Evolutionary conservation across 1,140 invertebrate genomes (phyloP).

Genomic region (Pectinophora gossypiella): DNA sequence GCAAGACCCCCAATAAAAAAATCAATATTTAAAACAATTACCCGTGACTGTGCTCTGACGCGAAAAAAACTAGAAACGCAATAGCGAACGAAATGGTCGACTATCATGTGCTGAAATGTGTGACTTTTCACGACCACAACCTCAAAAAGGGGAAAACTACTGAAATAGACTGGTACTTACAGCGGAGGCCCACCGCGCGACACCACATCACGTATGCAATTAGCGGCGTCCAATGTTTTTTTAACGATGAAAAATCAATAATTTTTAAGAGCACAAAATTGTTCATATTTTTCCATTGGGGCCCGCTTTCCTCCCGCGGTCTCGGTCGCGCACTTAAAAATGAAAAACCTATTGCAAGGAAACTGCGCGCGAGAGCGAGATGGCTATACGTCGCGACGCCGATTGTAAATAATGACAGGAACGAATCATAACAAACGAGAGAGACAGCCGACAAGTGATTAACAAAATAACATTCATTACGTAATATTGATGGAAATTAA

Average conservation of each 20-base stretch:
- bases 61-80: constrained; percentile 18
- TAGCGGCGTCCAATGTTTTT: constrained; percentile 51
- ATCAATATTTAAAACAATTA: constrained; percentile 69
- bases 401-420: constrained; percentile 63
- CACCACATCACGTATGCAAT: constrained; percentile 53
- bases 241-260: constrained; percentile 69
- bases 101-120: constrained; percentile 56
- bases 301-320: constrained; percentile 44
- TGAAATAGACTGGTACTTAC: constrained; percentile 51
- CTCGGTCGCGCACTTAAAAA: constrained; percentile 60
- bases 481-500: constrained; percentile 27
- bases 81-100: constrained; percentile 42
- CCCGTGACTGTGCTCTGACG: constrained; percentile 25
- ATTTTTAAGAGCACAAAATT: constrained; percentile 67
- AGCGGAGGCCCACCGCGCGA: constrained; percentile 22
- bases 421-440: constrained; percentile 61
- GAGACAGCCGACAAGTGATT: constrained; percentile 34
- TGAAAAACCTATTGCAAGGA: constrained; percentile 62
- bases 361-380: constrained; percentile 54
- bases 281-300: constrained; percentile 68
- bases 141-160: constrained; percentile 43
- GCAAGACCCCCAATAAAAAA: constrained; percentile 37
- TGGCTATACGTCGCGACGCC: constrained; percentile 48
- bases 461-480: constrained; percentile 51
- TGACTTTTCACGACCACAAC: constrained; percentile 51